Base-by-base conservation (phyloP, 2,888 invertebrate genomes). In the Octonoba sinensis region DNA sequence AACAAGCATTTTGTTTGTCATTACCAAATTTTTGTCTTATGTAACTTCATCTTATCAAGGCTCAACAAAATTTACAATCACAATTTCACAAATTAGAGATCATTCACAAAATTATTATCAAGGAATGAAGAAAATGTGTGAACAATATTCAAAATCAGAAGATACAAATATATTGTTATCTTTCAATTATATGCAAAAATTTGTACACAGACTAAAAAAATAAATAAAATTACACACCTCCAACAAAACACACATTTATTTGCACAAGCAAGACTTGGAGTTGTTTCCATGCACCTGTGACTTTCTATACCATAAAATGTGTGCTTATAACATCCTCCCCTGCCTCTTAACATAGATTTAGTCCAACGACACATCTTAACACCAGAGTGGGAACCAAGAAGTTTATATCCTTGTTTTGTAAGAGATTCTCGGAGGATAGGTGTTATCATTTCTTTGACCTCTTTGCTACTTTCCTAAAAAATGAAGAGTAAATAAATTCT, bases 211-310 rank as follows among this genome's bases (percentile, higher is more conserved):
- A 20, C 18, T 13, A 57, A 22, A 57, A 57, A 57, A 27, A 27
- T 44, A 36, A 56, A 15, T 12, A 20, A 20, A 20, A 47, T 22
- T 4, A 67, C 84, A 46, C 76, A 89, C 89, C 91, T 88, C 91
- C 91, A 91, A 85, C 91, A 91, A 87, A 91, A 91, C 27, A 91
- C 91, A 87, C 91, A 91, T 87, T 91, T 91, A 86, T 91, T 91
- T 49, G 91, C 91, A 87, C 91, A 91, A 6, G 91, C 91, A 27
- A 91, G 87, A 86, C 90, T 90, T 0, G 91, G 91, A 1, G 91
- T 91, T 1, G 91, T 89, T 87, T 91, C 91, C 91, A 91, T 91
- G 84, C 91, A 91, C 16, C 90, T 88, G 85, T 91, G 91, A 85
- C 90, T 90, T 84, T 91, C 91, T 67, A 91, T 91, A 6, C 91